A percentile compares a stretch with the other conserved stretches of the same genome.
phyloP scores from a whole-genome alignment of 2,888 invertebrate genomes.

The Diplolepis rosae region DNA sequence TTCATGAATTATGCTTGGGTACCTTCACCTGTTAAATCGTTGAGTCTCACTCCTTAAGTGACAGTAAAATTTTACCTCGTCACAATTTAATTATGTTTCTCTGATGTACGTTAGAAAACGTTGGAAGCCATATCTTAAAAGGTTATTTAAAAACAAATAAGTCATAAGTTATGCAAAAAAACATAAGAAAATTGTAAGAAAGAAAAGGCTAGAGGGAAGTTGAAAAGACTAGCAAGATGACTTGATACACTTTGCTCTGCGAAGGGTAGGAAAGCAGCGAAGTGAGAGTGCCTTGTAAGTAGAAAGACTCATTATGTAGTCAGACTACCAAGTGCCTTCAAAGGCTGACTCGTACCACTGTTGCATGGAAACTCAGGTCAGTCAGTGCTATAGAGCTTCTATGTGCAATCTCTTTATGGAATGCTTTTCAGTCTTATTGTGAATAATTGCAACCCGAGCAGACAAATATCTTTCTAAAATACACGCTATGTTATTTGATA shows the following conservation, averaged over 20 bases:
- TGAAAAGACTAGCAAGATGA: conserved; percentile 22
- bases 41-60: too few species aligned
- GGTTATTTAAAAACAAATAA: neutral
- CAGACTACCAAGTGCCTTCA: conserved; percentile 53
- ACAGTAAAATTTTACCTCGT: too few species aligned
- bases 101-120: too few species aligned
- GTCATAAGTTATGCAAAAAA: neutral
- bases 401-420: neutral
- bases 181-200: neutral
- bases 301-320: conserved; percentile 61
- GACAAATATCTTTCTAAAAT: neutral
- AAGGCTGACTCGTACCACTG: conserved; percentile 49
- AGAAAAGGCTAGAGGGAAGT: neutral
- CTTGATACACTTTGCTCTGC: conserved; percentile 9
- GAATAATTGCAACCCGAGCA: neutral
- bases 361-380: conserved; percentile 50
- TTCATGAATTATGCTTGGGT: too few species aligned
- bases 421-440: neutral
- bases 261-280: neutral
- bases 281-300: conserved; percentile 48
- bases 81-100: too few species aligned
- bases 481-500: neutral
- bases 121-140: too few species aligned
- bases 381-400: conserved; percentile 27
- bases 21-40: too few species aligned